Conservation (phyloP, 2,797 vertebrate genomes). For the Acanthurus tractus region DNA sequence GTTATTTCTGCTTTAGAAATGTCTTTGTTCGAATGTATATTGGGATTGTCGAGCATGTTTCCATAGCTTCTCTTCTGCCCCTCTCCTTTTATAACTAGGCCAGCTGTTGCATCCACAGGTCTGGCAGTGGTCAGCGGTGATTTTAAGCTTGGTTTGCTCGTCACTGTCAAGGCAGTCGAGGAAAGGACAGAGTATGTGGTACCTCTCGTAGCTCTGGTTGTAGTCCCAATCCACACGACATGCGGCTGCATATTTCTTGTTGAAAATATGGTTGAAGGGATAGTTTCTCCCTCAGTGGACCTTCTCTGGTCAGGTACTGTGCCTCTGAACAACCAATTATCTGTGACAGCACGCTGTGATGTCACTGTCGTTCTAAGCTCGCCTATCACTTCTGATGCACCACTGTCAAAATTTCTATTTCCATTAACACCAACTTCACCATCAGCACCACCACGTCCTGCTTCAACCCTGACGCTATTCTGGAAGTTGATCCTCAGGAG, state of each 20-base stretch:
- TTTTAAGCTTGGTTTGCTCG: conserved; percentile 30
- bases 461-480: conserved; percentile 30
- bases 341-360: conserved; percentile 47
- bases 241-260: conserved; percentile 41
- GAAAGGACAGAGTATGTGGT: conserved; percentile 5
- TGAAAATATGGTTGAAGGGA: conserved; percentile 33
- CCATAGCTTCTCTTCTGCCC: conserved; percentile 75
- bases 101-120: conserved; percentile 36
- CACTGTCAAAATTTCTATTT: conserved; percentile 19
- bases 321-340: conserved; percentile 57
- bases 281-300: conserved; percentile 33
- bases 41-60: conserved; percentile 82
- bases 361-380: conserved; percentile 62
- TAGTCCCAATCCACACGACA: conserved; percentile 51
- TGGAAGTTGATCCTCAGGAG: conserved; percentile 87
- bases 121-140: conserved; percentile 71
- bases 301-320: conserved; percentile 59
- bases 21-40: conserved; percentile 73
- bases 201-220: conserved; percentile 39
- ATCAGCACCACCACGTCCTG: conserved; percentile 45
- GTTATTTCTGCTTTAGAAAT: conserved; percentile 39
- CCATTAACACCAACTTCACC: conserved; percentile 3
- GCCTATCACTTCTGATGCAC: conserved; percentile 47
- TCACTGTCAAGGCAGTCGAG: conserved; percentile 26
- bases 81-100: conserved; percentile 41